Conservation (phyloP, 2,113 vertebrate species). For the Gila orcuttii region DNA sequence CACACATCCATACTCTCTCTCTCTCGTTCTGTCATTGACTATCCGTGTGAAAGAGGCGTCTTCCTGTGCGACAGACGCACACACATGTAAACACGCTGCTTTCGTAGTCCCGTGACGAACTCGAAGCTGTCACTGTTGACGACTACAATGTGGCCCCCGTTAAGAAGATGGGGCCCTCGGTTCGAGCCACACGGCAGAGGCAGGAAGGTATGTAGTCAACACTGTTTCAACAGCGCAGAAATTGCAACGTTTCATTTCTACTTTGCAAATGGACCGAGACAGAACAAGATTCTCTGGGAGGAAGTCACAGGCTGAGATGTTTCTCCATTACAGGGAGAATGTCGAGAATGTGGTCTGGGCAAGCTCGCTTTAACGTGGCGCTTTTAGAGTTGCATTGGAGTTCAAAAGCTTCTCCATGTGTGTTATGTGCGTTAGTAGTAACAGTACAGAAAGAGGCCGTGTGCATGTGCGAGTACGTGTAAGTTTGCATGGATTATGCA, state of each 20-base stretch:
- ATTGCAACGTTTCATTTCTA: background rate
- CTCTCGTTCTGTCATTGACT: background rate
- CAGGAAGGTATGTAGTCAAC: background rate
- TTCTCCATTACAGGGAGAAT: slow-evolving; percentile 24
- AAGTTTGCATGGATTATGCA: slow-evolving; percentile 24
- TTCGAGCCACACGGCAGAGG: background rate
- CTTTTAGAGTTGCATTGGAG: slow-evolving; percentile 9
- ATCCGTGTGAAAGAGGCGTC: slow-evolving; percentile 29
- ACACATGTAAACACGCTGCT: slow-evolving; percentile 14
- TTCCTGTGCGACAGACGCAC: slow-evolving; percentile 31
- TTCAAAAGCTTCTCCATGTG: background rate
- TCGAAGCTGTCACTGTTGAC: background rate
- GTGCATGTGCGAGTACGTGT: slow-evolving; percentile 22
- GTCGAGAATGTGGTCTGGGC: slow-evolving; percentile 28
- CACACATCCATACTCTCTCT: slow-evolving; percentile 36
- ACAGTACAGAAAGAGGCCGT: background rate
- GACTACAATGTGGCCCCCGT: slow-evolving; percentile 17
- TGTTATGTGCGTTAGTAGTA: background rate
- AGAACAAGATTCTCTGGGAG: background rate
- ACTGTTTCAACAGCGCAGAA: background rate
- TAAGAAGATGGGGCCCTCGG: slow-evolving; percentile 17
- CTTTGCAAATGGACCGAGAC: background rate
- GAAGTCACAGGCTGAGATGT: slow-evolving; percentile 4
- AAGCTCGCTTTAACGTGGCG: background rate
- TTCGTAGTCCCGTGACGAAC: background rate